A percentile compares a stretch with the other conserved stretches of the same genome.
Conservation (phyloP, 1,140 invertebrate genomes). For the Contarinia nasturtii region DNA sequence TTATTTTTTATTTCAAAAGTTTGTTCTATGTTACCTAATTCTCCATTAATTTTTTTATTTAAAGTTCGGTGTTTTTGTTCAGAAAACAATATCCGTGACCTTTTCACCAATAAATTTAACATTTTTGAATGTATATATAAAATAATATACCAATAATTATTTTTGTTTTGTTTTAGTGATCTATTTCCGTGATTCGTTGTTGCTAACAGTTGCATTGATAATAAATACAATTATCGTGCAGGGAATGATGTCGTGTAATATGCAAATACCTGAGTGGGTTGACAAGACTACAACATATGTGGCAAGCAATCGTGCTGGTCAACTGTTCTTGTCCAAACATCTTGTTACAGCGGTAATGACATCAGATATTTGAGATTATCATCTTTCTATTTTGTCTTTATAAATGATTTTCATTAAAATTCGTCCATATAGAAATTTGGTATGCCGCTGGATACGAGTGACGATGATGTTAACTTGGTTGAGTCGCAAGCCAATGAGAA, state of each 20-base stretch:
- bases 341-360: background rate
- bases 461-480: background rate
- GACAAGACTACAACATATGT: conserved; percentile 8
- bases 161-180: conserved; percentile 10
- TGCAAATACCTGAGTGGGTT: conserved; percentile 11
- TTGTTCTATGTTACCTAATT: too few relatives aligned
- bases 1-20: too few relatives aligned
- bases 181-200: conserved; percentile 14
- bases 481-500: background rate
- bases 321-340: conserved; percentile 8
- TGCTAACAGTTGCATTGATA: conserved; percentile 11
- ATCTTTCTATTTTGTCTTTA: too few relatives aligned
- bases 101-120: too few relatives aligned
- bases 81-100: too few relatives aligned
- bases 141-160: background rate
- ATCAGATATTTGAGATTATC: too few relatives aligned
- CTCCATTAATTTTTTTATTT: too few relatives aligned
- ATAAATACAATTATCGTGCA: conserved; percentile 12
- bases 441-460: too few relatives aligned
- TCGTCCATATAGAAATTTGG: too few relatives aligned
- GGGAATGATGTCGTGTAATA: conserved; percentile 8
- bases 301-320: conserved; percentile 10
- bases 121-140: too few relatives aligned
- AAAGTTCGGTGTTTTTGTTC: too few relatives aligned
- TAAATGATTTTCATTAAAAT: too few relatives aligned